Evolutionary conservation across 2,113 vertebrate species (phyloP).

Genomic region (Garra rufa): DNA sequence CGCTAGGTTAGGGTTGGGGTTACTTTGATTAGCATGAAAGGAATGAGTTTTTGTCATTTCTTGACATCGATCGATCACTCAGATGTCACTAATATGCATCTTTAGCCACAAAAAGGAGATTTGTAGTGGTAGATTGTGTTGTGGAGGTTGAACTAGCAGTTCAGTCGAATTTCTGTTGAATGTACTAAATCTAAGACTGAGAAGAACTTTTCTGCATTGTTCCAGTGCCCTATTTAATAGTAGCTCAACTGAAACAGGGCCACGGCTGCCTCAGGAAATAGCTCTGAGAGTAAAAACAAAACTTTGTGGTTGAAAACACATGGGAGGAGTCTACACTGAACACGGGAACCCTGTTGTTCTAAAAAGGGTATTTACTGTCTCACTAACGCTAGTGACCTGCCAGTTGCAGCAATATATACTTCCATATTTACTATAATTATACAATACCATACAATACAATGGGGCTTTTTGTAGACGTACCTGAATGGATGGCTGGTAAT

Average conservation of each 20-base stretch:
- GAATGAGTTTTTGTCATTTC: not conserved
- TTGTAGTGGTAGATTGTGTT: not conserved
- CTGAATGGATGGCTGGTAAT: not conserved
- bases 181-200: not conserved
- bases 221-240: not conserved
- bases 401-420: not conserved
- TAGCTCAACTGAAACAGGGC: not conserved
- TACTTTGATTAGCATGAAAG: not conserved
- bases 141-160: not conserved
- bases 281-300: slow-evolving; percentile 38
- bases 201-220: too few relatives aligned
- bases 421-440: too few relatives aligned
- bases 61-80: too few relatives aligned
- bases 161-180: not conserved
- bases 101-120: not conserved
- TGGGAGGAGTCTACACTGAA: slow-evolving; percentile 10
- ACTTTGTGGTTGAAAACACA: slow-evolving; percentile 40
- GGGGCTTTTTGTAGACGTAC: not conserved
- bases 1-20: not conserved
- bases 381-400: not conserved
- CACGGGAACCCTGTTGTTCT: slow-evolving; percentile 12
- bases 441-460: not conserved
- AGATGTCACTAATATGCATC: not conserved
- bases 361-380: slow-evolving; percentile 14
- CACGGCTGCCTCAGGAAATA: slow-evolving; percentile 3